Conservation (phyloP, 2,113 vertebrate genomes). For the Pangasianodon gigas region DNA sequence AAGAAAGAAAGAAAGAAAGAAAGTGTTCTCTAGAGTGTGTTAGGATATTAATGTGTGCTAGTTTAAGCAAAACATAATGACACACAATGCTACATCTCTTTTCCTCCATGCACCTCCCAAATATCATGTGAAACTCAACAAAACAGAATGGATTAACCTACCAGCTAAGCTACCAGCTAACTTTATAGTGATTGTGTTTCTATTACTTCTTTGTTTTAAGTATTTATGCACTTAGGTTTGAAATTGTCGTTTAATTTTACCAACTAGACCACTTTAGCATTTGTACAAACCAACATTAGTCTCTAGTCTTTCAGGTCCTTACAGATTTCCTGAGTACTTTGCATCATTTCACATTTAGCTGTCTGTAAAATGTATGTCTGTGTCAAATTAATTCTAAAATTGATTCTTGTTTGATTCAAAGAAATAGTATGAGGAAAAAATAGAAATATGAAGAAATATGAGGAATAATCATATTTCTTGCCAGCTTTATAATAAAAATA, state of each 20-base stretch:
- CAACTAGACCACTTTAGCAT: too few relatives aligned
- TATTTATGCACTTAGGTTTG: too few relatives aligned
- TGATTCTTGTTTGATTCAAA: background rate
- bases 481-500: background rate
- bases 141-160: background rate
- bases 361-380: background rate
- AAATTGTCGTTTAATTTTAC: too few relatives aligned
- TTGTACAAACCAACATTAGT: too few relatives aligned
- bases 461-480: background rate
- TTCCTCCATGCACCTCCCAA: background rate
- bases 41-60: too few relatives aligned
- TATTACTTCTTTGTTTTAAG: background rate
- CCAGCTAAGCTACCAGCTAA: background rate
- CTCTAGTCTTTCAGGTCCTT: too few relatives aligned
- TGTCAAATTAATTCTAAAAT: background rate
- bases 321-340: too few relatives aligned
- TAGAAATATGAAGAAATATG: too few relatives aligned
- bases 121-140: background rate
- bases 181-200: background rate
- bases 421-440: background rate
- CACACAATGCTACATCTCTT: background rate
- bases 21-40: too few relatives aligned
- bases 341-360: too few relatives aligned
- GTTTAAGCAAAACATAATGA: background rate
- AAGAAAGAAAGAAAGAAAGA: too few relatives aligned